phyloP scores from a whole-genome alignment of 2,113 vertebrate genomes.

The Corythoichthys intestinalis region DNA sequence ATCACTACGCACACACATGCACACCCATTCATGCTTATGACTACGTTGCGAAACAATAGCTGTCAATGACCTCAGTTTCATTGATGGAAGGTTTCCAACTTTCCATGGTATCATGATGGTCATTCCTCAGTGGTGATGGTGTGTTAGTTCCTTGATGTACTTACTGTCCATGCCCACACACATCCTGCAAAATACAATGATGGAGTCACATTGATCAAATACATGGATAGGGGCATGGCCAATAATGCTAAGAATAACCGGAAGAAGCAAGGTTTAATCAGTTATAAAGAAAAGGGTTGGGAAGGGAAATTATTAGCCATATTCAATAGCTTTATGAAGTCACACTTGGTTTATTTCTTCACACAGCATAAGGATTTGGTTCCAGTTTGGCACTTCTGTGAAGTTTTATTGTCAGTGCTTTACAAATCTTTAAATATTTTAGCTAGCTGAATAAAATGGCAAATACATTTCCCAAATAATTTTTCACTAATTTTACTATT shows the following conservation, averaged over 20 bases:
- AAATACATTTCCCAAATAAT: not conserved
- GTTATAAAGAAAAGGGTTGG: not conserved
- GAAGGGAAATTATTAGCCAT: not conserved
- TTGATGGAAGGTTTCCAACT: conserved; percentile 23
- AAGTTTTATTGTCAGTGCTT: not conserved
- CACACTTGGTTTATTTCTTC: not conserved
- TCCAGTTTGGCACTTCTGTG: not conserved
- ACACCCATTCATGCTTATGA: not conserved
- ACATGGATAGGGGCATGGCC: not conserved
- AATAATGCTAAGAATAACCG: not conserved
- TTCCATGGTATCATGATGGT: conserved; percentile 11
- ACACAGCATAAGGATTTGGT: not conserved
- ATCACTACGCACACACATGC: conserved; percentile 7
- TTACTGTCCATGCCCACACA: conserved; percentile 7
- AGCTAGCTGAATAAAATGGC: no score
- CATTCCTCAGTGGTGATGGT: conserved; percentile 23
- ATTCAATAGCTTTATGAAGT: not conserved
- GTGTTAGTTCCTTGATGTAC: conserved; percentile 9
- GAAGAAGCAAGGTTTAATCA: not conserved
- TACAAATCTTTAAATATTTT: not conserved
- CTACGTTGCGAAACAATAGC: conserved; percentile 35
- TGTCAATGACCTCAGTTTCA: conserved; percentile 37
- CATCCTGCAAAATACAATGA: not conserved
- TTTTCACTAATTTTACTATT: not conserved
- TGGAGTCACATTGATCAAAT: not conserved